phyloP scores from a whole-genome alignment of 2,797 vertebrate species.

The Oreonectes daqikongensis region DNA sequence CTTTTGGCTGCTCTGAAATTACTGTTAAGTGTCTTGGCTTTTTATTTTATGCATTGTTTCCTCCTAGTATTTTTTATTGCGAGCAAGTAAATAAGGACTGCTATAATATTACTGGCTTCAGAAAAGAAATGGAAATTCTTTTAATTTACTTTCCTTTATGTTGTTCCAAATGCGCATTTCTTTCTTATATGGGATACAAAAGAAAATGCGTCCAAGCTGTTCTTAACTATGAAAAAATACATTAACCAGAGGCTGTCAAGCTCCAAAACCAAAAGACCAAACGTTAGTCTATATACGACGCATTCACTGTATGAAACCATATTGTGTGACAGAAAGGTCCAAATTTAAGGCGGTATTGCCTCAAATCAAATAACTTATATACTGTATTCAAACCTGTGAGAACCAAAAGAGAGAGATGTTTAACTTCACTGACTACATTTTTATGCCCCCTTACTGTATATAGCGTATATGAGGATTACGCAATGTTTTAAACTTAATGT shows the following conservation, averaged over 20 bases:
- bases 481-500: too few relatives aligned
- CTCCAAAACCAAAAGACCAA: too few relatives aligned
- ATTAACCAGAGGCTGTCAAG: too few relatives aligned
- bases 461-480: too few relatives aligned
- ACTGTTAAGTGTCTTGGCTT: slow-evolving; percentile 39
- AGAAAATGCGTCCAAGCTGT: background rate
- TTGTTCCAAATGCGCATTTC: background rate
- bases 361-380: too few relatives aligned
- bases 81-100: slow-evolving; percentile 12
- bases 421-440: too few relatives aligned
- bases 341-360: too few relatives aligned
- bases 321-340: too few relatives aligned
- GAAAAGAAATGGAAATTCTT: background rate
- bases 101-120: background rate
- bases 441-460: too few relatives aligned
- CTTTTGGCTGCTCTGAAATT: slow-evolving; percentile 28
- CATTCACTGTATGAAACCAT: too few relatives aligned
- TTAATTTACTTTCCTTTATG: background rate
- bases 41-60: slow-evolving; percentile 28
- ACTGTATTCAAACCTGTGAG: background rate
- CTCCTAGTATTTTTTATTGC: background rate
- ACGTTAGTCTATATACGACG: too few relatives aligned
- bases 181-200: background rate
- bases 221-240: background rate
- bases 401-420: too few relatives aligned